Evolutionary conservation across 1,140 invertebrate genomes (phyloP), one percentile per base, ranked within the genome.

Genomic region (Sarcophaga peregrina): DNA sequence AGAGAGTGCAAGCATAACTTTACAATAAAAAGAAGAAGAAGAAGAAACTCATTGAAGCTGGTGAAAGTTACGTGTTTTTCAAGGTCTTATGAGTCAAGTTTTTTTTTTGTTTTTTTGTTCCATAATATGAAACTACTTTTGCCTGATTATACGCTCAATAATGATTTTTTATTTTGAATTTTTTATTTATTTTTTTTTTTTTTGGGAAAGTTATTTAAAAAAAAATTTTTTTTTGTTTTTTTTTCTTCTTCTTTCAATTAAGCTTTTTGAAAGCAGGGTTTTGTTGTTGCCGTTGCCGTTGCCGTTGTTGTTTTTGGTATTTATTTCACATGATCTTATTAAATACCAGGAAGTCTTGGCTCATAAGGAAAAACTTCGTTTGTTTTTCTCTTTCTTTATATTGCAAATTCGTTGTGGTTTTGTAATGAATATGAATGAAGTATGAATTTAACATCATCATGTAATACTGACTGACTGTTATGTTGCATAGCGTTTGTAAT

Each of bases 1-100:
- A 37, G 4, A 37, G 25, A 37, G 25, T 1, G 25, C 4, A 37
- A 37, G 4, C 25, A 37, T 37, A 37, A 4, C 25, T 37, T 37
- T 37, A 37, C 25, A 37, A 37, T 4, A 37, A 37, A 37, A 37
- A 37, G 25, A 37, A 58, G 54, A n/a, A 58, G n/a, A n/a, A 6
- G 13, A 58, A 58, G 13, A 58, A 58, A 58, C 13, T 58, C 11
- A 15, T 13, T 58, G 15, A 47, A 75, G 47, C 25, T 80, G 78
- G 78, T 80, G 78, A 80, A 80, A 80, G 78, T 80, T 54, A 54
- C 78, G 50, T 80, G 78, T 80, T 58, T 80, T 80, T 80, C 78
- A 80, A 80, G 78, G 78, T 80, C 78, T 80, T 80, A 37, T 54
- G 48, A 17, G 50, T 20, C 48, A 11, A 72, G n/a, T 25, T 72